A percentile compares a stretch with the other conserved stretches of the same genome.
Conservation (phyloP, 1,140 invertebrate genomes). For the Drusus annulatus region DNA sequence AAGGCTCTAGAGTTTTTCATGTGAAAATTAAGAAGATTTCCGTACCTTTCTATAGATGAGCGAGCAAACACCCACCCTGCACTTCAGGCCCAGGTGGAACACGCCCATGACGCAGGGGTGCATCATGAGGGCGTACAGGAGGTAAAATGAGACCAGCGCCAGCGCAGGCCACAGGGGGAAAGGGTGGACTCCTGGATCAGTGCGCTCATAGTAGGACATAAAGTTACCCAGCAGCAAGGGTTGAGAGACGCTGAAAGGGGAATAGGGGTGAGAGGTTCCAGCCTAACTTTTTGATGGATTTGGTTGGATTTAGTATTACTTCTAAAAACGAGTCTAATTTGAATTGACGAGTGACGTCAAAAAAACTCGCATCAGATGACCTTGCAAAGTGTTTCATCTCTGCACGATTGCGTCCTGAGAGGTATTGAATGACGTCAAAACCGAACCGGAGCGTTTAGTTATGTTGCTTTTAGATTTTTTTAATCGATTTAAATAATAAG, state of each 20-base stretch:
- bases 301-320: too few species aligned
- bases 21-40: background rate
- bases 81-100: constrained; percentile 65
- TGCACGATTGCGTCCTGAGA: too few species aligned
- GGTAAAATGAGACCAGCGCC: constrained; percentile 64
- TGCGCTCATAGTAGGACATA: constrained; percentile 11
- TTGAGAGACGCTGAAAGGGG: constrained; percentile 36
- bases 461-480: too few species aligned
- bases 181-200: background rate
- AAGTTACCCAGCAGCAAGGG: constrained; percentile 33
- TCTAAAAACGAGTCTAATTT: too few species aligned
- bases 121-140: constrained; percentile 68
- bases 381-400: too few species aligned
- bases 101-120: constrained; percentile 77
- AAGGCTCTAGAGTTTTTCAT: background rate
- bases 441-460: too few species aligned
- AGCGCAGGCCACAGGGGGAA: constrained; percentile 5
- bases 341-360: too few species aligned
- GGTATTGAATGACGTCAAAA: too few species aligned
- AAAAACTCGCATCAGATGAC: too few species aligned
- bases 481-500: too few species aligned
- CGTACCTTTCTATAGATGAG: constrained; percentile 63
- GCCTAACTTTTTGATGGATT: too few species aligned
- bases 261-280: background rate
- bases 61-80: constrained; percentile 62